A percentile compares a stretch with the other conserved stretches of the same genome.
Evolutionary conservation across 1,140 invertebrate species (phyloP).

Genomic region (Phymorhynchus buccinoides): DNA sequence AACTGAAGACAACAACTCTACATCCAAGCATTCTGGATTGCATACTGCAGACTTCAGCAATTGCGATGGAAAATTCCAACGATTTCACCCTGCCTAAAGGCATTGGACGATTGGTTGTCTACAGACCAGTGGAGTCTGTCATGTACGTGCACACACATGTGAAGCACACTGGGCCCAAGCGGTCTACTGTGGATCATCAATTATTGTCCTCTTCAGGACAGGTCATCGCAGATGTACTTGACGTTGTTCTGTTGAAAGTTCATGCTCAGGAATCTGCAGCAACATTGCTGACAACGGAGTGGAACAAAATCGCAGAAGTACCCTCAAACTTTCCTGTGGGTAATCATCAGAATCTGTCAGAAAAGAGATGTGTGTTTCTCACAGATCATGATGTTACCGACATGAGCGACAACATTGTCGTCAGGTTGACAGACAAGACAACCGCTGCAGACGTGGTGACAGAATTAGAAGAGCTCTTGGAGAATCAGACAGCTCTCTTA

Average conservation of each 20-base stretch:
- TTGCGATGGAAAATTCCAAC: constrained; percentile 31
- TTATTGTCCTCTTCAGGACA: constrained; percentile 48
- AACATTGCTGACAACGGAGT: constrained; percentile 14
- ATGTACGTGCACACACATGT: constrained; percentile 41
- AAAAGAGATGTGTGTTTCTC: not conserved
- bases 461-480: not conserved
- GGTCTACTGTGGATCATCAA: constrained; percentile 45
- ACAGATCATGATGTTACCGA: not conserved
- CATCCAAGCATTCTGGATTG: constrained; percentile 59
- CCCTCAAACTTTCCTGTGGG: not conserved
- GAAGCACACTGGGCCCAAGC: constrained; percentile 23
- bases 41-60: constrained; percentile 50
- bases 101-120: constrained; percentile 18
- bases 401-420: not conserved
- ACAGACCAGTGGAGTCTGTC: constrained; percentile 30
- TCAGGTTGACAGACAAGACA: not conserved
- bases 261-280: not conserved
- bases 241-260: constrained; percentile 20
- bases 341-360: not conserved
- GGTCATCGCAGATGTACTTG: constrained; percentile 51
- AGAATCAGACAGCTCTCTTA: not conserved
- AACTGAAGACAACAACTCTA: constrained; percentile 48
- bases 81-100: constrained; percentile 26
- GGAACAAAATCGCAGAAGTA: constrained; percentile 29
- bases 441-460: not conserved